Evolutionary conservation across 2,113 vertebrate genomes (phyloP), one percentile per base, ranked within the genome.

Genomic region (Cervus canadensis): DNA sequence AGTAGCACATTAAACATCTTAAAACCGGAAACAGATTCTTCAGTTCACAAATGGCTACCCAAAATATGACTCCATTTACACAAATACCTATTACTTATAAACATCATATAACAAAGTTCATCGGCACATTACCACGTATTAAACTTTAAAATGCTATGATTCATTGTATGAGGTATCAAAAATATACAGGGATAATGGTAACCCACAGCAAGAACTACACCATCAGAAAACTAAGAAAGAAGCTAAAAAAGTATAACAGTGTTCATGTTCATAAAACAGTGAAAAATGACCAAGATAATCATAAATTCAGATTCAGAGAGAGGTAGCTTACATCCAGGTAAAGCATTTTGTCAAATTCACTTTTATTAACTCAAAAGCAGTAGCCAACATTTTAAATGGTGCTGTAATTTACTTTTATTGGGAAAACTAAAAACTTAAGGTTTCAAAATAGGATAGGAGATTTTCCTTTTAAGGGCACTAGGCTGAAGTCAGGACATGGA

Each of bases 391-490:
- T 96, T 94, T 83, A 97, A 97, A 94, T 91, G 91, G 89, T 82
- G 36, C 85, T 94, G 48, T 92, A 92, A 96, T 91, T 78, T 96
- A 87, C 93, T 98, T 97, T 96, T 96, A 82, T 82, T 93, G 82
- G 85, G 91, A 92, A 95, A 33, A 88, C 57, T 93, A 90, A 97
- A 96, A 96, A 60, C 81, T 92, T 93, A 97, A 89, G 64, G 67
- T 92, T 97, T 98, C 78, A 86, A 97, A 94, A 71, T 88, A 91
- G 94, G 94, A 92, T 97, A 79, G 59, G 92, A 93, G 71, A 96
- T 96, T 92, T 98, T 94, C 95, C 95, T 94, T 97, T 62, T 95
- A 96, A 92, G 87, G 92, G 28, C 62, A 89, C 40, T 56, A 64
- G 87, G 48, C 89, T 96, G 95, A 87, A 95, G 57, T 84, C 40